Evolutionary conservation across 1,140 invertebrate genomes (phyloP).

Genomic region (Cylas formicarius): DNA sequence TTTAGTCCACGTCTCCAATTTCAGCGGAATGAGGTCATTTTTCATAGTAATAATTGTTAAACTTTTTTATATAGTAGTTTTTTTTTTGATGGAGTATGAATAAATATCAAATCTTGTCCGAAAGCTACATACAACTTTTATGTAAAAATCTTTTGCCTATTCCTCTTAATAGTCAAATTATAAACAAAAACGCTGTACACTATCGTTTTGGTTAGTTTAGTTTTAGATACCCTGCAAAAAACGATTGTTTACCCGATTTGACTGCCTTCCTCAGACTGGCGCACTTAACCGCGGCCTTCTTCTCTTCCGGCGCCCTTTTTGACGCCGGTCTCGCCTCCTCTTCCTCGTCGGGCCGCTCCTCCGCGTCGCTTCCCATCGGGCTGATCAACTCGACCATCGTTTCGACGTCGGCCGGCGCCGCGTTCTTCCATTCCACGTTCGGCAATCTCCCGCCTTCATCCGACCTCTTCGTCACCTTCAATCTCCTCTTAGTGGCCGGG

Average conservation of each 20-base stretch:
- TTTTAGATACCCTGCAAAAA: too few relatives aligned
- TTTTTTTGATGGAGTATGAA: too few relatives aligned
- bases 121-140: too few relatives aligned
- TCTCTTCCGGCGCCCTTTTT: conserved; percentile 25
- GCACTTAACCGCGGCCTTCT: conserved; percentile 7
- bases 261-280: conserved; percentile 42
- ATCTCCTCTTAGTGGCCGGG: conserved; percentile 29
- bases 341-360: conserved; percentile 31
- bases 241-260: conserved; percentile 39
- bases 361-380: conserved; percentile 48
- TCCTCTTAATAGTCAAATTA: too few relatives aligned
- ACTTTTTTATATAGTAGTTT: too few relatives aligned
- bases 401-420: conserved; percentile 40
- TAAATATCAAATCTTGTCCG: too few relatives aligned
- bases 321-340: conserved; percentile 12
- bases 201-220: too few relatives aligned
- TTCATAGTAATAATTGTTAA: too few relatives aligned
- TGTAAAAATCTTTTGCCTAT: too few relatives aligned
- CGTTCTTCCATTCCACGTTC: conserved; percentile 19
- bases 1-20: too few relatives aligned
- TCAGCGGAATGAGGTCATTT: too few relatives aligned
- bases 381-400: conserved; percentile 53
- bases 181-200: too few relatives aligned
- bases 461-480: conserved; percentile 29
- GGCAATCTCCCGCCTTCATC: conserved; percentile 11